Percentiles rank a stretch among this genome's conserved stretches.
Conservation (phyloP, 2,113 vertebrate genomes). For the Dipodomys merriami region DNA sequence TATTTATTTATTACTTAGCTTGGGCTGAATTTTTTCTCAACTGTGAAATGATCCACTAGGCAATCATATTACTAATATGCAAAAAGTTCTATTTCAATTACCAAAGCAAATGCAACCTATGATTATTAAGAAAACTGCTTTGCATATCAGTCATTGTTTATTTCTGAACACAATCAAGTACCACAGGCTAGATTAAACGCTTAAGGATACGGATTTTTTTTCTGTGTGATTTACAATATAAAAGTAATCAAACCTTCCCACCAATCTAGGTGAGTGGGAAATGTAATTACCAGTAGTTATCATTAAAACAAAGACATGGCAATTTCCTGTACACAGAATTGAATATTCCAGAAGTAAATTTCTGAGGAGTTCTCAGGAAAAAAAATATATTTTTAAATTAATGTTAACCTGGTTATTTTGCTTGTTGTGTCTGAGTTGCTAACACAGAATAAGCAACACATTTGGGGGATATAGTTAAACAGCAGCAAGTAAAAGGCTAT, state of each 20-base stretch:
- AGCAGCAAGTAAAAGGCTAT: background rate
- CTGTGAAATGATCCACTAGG: constrained; percentile 59
- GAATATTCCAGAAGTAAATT: constrained; percentile 67
- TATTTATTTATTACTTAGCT: constrained; percentile 70
- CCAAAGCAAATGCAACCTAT: constrained; percentile 46
- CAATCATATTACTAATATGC: constrained; percentile 49
- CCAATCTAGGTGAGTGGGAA: constrained; percentile 64
- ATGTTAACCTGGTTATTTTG: constrained; percentile 64
- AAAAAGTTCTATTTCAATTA: constrained; percentile 63
- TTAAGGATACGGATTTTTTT: constrained; percentile 41
- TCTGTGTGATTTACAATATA: constrained; percentile 56
- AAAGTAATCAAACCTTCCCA: constrained; percentile 69
- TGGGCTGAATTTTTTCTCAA: constrained; percentile 14
- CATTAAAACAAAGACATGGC: constrained; percentile 67
- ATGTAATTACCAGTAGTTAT: constrained; percentile 69
- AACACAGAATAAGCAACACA: background rate
- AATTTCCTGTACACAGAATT: constrained; percentile 66
- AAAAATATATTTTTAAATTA: constrained; percentile 66
- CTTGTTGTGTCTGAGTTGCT: constrained; percentile 11
- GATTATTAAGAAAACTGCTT: constrained; percentile 63
- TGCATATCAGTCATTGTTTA: constrained; percentile 62
- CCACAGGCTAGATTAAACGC: constrained; percentile 47
- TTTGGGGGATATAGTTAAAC: background rate
- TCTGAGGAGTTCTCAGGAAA: constrained; percentile 51
- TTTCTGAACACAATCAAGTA: constrained; percentile 67